Evolutionary conservation across 2,797 vertebrate genomes (phyloP), one percentile per base, ranked within the genome.

Genomic region (Trematomus bernacchii): DNA sequence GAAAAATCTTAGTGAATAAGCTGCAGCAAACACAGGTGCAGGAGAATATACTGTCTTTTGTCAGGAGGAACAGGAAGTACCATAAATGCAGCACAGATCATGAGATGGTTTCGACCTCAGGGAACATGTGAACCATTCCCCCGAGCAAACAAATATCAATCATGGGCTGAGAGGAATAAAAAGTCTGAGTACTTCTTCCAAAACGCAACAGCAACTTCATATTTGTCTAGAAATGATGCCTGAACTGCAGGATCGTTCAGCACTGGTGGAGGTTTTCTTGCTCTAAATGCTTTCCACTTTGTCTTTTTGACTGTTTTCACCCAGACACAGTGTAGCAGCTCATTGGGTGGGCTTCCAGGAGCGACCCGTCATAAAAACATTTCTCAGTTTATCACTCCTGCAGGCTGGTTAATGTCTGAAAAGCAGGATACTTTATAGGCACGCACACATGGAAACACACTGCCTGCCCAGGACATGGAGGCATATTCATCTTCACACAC

Each of bases 321-420:
- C 52, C 66, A 66, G 66, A 73, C 37, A 1, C 18, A 14, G 13
- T 66, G 74, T 68, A 83, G 44, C 74, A 53, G 44, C 86, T 3
- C 70, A 6, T 2, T 91, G 90, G 87, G 89, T 88, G 84, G 90
- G 87, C 91, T 86, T 3, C 78, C 70, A 48, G 84, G 77, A 85
- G 73, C 66, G 23, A 82, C 74, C 84, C 80, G 42, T 88, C 89
- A 87, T 86, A 87, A 90, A 85, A 82, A 84, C 86, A 83, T 84
- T 85, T 86, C 81, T 76, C 13, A 30, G 64, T 91, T 90, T 90
- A 92, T 91, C 90, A 72, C 80, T 73, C 47, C 58, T 14, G 76
- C 60, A 50, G 76, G 77, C 84, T 88, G 92, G 80, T 86, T 91
- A 89, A 81, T 66, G 83, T 90, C 80, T 83, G 82, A 74, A 77